Conservation (phyloP, 35 echinoderm and acorn worm species). For the Stichopus chloronotus region DNA sequence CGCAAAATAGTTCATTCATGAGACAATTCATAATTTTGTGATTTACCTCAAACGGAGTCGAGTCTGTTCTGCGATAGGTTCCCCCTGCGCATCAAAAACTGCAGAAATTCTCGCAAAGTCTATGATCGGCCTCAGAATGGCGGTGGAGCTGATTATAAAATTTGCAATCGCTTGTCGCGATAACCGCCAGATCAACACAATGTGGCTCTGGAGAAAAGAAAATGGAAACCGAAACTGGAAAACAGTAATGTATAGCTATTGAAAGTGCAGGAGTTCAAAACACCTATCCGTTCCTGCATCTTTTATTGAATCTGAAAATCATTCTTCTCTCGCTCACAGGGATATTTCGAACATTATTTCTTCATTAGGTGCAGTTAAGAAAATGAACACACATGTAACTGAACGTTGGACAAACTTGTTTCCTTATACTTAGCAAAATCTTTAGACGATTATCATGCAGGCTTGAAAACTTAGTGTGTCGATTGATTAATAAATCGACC, state of each 20-base stretch:
- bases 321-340: too few species aligned
- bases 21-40: too few species aligned
- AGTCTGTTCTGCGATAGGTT: slow-evolving; percentile 64
- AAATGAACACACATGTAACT: too few species aligned
- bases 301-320: not conserved
- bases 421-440: too few species aligned
- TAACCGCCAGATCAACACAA: slow-evolving; percentile 84
- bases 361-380: too few species aligned
- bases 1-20: too few species aligned
- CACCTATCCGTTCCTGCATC: not conserved
- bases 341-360: too few species aligned
- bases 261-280: too few species aligned
- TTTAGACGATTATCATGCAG: too few species aligned
- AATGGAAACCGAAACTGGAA: not conserved
- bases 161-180: slow-evolving; percentile 71
- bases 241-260: not conserved
- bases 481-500: too few species aligned
- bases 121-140: slow-evolving; percentile 68
- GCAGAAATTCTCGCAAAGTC: slow-evolving; percentile 76
- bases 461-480: too few species aligned
- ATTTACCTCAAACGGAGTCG: slow-evolving; percentile 66
- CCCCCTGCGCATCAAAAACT: slow-evolving; percentile 61
- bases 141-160: slow-evolving; percentile 84
- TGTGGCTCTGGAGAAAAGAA: slow-evolving; percentile 59
- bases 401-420: too few species aligned